A percentile compares a stretch with the other conserved stretches of the same genome.
These are phyloP conservation scores for Brachionus plicatilis DNA, from an alignment of 1,140 invertebrate species.

Conservation along the genomic window DNA sequence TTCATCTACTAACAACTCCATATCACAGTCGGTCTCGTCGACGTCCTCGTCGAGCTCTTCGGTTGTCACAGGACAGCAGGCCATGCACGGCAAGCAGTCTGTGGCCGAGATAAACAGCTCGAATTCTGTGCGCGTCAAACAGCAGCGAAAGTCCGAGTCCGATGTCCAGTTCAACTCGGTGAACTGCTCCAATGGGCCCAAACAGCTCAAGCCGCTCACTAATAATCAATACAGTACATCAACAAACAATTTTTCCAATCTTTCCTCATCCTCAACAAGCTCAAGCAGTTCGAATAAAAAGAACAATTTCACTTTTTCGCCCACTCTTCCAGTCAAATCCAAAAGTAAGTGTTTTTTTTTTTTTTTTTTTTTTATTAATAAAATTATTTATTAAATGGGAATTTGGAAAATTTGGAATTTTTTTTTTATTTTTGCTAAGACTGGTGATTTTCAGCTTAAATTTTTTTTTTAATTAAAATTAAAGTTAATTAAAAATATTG, in stretches of 20 bases:
- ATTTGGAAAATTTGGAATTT: too few species aligned
- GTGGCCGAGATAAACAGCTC: neutral
- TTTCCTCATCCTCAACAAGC: neutral
- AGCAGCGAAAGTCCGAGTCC: constrained; percentile 16
- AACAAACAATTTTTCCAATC: constrained; percentile 15
- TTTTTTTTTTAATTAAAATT: too few species aligned
- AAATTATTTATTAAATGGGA: too few species aligned
- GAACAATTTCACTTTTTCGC: constrained; percentile 10
- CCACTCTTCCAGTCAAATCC: neutral
- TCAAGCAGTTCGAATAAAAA: constrained; percentile 5
- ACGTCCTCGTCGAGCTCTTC: neutral
- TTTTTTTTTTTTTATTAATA: too few species aligned
- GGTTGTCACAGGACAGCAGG: neutral
- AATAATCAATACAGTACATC: neutral
- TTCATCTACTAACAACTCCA: neutral
- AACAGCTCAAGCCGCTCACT: neutral
- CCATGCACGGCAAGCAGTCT: neutral
- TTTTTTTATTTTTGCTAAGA: too few species aligned
- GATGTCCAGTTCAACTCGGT: constrained; percentile 14
- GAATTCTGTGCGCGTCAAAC: neutral
- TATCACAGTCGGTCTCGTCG: neutral
- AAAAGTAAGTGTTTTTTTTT: neutral
- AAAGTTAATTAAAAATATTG: too few species aligned
- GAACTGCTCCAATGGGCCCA: neutral
- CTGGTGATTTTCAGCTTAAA: too few species aligned